These are phyloP conservation scores for Pyrocephalus nanus DNA, from an alignment of 2,797 vertebrate genomes.

Conservation along the genomic window DNA sequence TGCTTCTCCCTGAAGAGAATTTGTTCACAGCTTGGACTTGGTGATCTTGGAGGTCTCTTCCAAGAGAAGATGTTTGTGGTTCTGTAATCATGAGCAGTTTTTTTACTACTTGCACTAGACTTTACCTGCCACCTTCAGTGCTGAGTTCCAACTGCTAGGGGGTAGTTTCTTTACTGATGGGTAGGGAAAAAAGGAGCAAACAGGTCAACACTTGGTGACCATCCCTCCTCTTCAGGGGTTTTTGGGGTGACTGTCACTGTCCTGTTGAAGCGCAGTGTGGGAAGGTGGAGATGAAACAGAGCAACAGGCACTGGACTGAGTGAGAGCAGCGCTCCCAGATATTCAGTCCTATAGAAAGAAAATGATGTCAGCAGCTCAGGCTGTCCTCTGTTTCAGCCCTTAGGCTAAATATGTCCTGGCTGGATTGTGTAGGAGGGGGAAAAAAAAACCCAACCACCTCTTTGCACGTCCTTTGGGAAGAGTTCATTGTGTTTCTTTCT, in stretches of 20 bases:
- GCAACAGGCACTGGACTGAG: not conserved
- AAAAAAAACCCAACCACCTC: not conserved
- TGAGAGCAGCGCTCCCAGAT: not conserved
- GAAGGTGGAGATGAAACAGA: not conserved
- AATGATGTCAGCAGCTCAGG: not conserved
- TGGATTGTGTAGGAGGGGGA: not conserved
- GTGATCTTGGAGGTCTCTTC: not conserved
- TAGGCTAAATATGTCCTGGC: conserved; percentile 16
- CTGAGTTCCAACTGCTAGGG: not conserved
- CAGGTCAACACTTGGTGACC: fast-evolving
- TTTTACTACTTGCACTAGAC: not conserved
- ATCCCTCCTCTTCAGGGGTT: not conserved
- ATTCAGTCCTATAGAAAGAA: conserved; percentile 1
- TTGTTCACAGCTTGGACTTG: not conserved
- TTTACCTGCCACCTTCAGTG: not conserved
- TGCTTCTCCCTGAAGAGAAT: not conserved
- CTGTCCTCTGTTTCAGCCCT: not conserved
- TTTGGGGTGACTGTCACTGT: not conserved
- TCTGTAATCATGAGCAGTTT: not conserved
- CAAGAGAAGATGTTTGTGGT: not conserved
- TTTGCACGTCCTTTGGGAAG: not conserved
- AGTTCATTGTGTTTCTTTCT: not conserved
- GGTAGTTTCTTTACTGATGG: not conserved
- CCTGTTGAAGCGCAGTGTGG: not conserved
- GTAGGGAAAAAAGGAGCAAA: not conserved